phyloP scores from a whole-genome alignment of 2,888 invertebrate genomes.

The Calameuta filiformis region DNA sequence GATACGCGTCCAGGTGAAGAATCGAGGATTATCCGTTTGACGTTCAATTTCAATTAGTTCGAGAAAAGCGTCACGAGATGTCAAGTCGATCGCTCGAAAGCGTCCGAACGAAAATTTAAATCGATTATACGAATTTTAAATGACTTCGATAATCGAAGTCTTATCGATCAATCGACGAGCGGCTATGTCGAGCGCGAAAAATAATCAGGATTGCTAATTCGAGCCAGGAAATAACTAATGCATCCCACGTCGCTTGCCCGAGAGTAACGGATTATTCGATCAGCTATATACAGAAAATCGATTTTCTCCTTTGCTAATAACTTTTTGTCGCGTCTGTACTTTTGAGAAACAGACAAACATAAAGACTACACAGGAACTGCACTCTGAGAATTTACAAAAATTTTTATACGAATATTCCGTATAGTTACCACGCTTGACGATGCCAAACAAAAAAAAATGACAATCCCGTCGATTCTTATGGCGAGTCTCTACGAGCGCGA shows the following conservation, averaged over 20 bases:
- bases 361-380: no score
- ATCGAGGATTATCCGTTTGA: neutral
- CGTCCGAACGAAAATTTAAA: no score
- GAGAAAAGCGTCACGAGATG: neutral
- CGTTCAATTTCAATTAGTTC: neutral
- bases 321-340: constrained; percentile 26
- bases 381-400: no score
- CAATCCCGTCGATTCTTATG: neutral
- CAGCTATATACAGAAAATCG: constrained; percentile 19
- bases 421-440: no score
- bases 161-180: neutral
- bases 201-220: neutral
- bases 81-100: neutral
- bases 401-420: no score
- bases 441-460: neutral
- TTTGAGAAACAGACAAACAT: no score
- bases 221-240: constrained; percentile 29
- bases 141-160: neutral
- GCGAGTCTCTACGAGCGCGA: neutral
- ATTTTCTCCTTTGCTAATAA: constrained; percentile 17
- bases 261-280: neutral
- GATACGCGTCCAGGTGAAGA: neutral
- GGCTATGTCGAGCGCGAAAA: neutral
- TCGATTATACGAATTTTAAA: neutral
- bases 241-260: neutral